Base-by-base conservation (phyloP, 2,888 invertebrate genomes). In the Disparrhopalites patrizii region DNA sequence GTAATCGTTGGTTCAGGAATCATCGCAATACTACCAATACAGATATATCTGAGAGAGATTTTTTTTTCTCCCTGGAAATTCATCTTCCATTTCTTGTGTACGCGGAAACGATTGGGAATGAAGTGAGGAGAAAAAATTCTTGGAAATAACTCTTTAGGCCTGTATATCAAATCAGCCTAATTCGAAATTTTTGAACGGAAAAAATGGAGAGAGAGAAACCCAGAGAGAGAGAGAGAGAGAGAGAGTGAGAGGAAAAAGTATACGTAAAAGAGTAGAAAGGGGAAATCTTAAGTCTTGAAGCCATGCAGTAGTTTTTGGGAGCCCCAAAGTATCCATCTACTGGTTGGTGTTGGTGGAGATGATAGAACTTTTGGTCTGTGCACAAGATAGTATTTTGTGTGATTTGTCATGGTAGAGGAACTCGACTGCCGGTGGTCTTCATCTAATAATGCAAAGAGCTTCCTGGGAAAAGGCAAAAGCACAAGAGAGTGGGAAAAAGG, bases 341-440 rank as follows among this genome's bases (percentile, higher is more conserved):
- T 33, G 25, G 52, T 63, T 31, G 43, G 25, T 30, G 27, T 61
- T n/a, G 47, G 25, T 7, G 15, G 30, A 55, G 55, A 55, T 38
- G 36, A 56, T 56, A 56, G 56, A 56, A 56, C 38, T 56, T 38
- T 55, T 20, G 15, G 18, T 50, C 7, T 55, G n/a, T 55, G 36
- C 30, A 20, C n/a, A 8, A 43, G 25, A 50, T 61, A 50, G 23
- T 61, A 61, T 63, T 43, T 40, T 55, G 43, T 43, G 55, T 63
- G 63, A 63, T 63, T 63, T 63, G 63, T 63, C 63, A 63, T 63
- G 63, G 43, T 47, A 47, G 55, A 63, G 31, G 33, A 47, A 13
- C 30, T 36, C 58, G 43, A 63, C 55, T 63, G 63, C 55, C 63
- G 63, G 63, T 63, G 63, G 63, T 63, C 55, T 43, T 55, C 54